Evolutionary conservation across 2,888 invertebrate genomes (phyloP), one percentile per base, ranked within the genome.

Genomic region (Eupsilia transversa): DNA sequence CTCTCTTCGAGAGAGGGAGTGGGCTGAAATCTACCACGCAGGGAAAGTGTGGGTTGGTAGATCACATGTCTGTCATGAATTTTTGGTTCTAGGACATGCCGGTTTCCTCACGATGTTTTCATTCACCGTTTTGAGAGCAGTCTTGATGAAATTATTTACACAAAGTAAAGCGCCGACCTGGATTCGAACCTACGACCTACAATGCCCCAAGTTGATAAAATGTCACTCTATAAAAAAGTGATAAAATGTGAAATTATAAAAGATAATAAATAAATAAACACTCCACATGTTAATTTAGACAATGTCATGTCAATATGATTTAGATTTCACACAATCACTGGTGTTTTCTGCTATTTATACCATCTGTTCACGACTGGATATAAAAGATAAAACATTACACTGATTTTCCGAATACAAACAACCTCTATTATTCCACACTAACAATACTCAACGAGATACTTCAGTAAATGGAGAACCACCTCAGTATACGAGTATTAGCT

Each of bases 391-490:
- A 33, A 35, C 14, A 33, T 52, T 17, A 20, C 20, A 35, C 23
- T 10, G 33, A 54, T 33, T 72, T 66, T 46, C 49, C 9, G 43
- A 57, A 72, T 33, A 79, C 56, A 83, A 78, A 61, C 33, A n/a
- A 33, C 43, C 27, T 54, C 30, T 43, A 73, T 67, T 74, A 73
- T 80, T 30, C 10, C 30, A 6, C 23, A 64, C 43, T 43, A 63
- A 66, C 52, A 35, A 49, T 65, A 49, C 43, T 60, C 52, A 70
- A 60, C 54, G 52, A 64, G 67, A 52, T 68, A 46, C 83, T 83
- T 78, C 41, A 67, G 57, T 61, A 63, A 80, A 72, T 75, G 54
- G 27, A 57, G 17, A 38, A 46, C 80, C 65, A 57, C 60, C 56
- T 64, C 38, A 70, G 65, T 59, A 33, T 30, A 66, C n/a, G 66